Base-by-base conservation (phyloP, 1,140 invertebrate species). In the Apocrypta bakeri region DNA sequence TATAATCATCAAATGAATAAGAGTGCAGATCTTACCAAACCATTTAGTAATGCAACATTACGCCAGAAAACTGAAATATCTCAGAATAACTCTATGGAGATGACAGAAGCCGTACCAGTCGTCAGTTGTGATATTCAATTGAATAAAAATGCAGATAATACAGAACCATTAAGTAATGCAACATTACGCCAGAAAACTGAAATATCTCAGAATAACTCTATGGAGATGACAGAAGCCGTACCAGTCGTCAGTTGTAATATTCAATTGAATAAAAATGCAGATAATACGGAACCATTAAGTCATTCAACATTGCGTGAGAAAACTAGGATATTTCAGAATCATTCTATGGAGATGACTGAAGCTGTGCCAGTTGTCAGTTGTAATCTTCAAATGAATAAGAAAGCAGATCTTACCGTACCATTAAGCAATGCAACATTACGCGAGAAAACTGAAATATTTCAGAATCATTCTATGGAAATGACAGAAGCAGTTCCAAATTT, bases 361-460 rank as follows among this genome's bases (percentile, higher is more conserved):
- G 33, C 33, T 4, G 33, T 37, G 2, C 33, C 33, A 37, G 9
- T 37, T n/a, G n/a, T n/a, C n/a, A n/a, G n/a, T n/a, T n/a, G n/a
- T n/a, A n/a, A 27, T 74, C 11, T 74, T 11, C 31, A 71, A 74
- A 27, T 75, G 21, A 1, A n/a, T n/a, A 21, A 75, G 12, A 17
- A 73, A 1, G 3, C 9, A 37, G 17, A 25, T 27, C 11, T 7
- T 31, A 29, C 0, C 0, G 0, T 31, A 31, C n/a, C 12, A n/a
- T 12, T 17, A 37, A 29, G 33, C 1, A 63, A 64, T 21, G 1
- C 6, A 3, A 2, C 14, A 78, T 25, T 2, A 21, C 14, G 29
- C 72, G 75, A 86, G 74, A 69, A 42, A 77, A 85, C 80, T 0
- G 68, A 68, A 80, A 56, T 82, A 21, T 74, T 85, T 33, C 2